Evolutionary conservation across 64 coral and sea anemone genomes (phyloP).

Genomic region (Pachyseris speciosa): DNA sequence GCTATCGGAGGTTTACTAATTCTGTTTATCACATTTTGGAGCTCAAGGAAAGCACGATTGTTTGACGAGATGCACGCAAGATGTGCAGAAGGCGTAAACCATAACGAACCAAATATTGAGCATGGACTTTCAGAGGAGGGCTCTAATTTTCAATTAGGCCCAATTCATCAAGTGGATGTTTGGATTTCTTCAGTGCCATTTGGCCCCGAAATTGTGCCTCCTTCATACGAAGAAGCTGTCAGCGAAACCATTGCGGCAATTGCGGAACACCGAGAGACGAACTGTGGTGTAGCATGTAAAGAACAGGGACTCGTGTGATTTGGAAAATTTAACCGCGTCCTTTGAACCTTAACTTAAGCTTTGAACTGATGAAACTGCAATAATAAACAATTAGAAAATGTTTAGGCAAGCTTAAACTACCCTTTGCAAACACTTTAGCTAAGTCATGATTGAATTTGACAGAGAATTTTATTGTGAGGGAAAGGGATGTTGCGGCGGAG

Average conservation of each 20-base stretch:
- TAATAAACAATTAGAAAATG: too few species aligned
- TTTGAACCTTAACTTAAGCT: too few species aligned
- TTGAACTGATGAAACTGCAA: too few species aligned
- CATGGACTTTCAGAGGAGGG: neutral
- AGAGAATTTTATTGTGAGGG: too few species aligned
- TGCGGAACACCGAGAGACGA: neutral
- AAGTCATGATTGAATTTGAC: too few species aligned
- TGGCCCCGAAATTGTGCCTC: neutral
- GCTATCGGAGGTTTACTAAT: neutral
- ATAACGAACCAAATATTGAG: too few species aligned
- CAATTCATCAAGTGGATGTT: neutral
- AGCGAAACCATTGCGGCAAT: neutral
- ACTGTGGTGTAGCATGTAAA: neutral
- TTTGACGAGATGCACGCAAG: neutral
- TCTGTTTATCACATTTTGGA: neutral
- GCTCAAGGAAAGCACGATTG: neutral
- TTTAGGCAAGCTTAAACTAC: too few species aligned
- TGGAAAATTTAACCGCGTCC: too few species aligned
- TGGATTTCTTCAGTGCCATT: neutral
- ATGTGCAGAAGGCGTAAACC: neutral
- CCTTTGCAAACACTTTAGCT: too few species aligned
- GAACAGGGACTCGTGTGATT: too few species aligned
- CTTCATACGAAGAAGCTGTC: constrained; percentile 7
- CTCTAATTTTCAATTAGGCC: neutral
- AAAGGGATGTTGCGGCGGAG: too few species aligned